A percentile compares a stretch with the other conserved stretches of the same genome.
Conservation (phyloP, 2,113 vertebrate genomes). For the Glareola pratincola region DNA sequence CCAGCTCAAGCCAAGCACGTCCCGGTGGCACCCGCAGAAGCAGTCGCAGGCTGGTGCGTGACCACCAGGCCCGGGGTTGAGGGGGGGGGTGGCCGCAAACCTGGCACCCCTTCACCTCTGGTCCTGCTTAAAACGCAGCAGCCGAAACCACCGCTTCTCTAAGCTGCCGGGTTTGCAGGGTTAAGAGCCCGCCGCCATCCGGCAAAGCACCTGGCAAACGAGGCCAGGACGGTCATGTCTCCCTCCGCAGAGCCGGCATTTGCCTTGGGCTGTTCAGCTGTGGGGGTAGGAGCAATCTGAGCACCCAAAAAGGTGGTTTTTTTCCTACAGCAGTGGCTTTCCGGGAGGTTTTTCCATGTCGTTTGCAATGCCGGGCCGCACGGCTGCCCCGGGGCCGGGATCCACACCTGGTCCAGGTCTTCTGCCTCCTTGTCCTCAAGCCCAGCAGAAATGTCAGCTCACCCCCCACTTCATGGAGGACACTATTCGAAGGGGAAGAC, state of each 20-base stretch:
- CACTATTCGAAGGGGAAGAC: not conserved
- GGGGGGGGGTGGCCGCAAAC: too few relatives aligned
- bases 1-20: not conserved
- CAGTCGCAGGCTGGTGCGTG: fast-evolving
- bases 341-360: not conserved
- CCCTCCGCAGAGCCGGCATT: not conserved
- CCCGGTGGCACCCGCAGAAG: not conserved
- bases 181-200: not conserved
- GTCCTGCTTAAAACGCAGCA: not conserved
- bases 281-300: not conserved
- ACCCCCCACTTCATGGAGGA: not conserved
- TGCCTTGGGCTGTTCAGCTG: not conserved
- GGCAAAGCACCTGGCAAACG: not conserved
- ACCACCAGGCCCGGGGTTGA: too few relatives aligned
- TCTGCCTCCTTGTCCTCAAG: not conserved
- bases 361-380: not conserved
- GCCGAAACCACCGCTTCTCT: not conserved
- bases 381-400: too few relatives aligned
- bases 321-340: not conserved
- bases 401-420: not conserved
- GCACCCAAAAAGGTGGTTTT: not conserved
- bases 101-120: not conserved
- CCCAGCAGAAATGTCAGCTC: not conserved
- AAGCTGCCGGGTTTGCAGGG: not conserved
- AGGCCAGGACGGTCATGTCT: not conserved